These are phyloP conservation scores for Gymnothorax reevesii DNA, from an alignment of 2,797 vertebrate species.

Conservation along the genomic window DNA sequence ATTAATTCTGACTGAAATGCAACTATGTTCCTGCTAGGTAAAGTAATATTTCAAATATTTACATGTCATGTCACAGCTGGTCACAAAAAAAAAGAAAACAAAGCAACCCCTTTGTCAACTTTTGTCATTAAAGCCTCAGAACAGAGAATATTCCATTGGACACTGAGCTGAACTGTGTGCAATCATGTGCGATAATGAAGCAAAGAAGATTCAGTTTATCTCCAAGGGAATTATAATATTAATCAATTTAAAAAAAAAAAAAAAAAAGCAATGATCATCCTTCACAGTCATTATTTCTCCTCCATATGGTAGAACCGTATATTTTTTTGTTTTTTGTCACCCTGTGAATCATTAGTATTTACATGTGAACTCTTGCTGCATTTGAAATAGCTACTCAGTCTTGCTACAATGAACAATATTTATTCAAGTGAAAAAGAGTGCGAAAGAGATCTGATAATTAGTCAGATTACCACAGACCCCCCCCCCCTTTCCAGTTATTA, in stretches of 20 bases:
- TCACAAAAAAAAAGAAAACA: not conserved
- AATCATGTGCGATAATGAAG: not conserved
- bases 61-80: not conserved
- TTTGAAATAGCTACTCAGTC: not conserved
- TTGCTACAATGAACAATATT: not conserved
- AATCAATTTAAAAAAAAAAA: not conserved
- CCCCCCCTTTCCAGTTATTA: not conserved
- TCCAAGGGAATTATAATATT: constrained; percentile 2
- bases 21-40: not conserved
- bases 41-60: not conserved
- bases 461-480: not conserved
- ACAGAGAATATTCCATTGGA: not conserved
- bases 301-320: not conserved
- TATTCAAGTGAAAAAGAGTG: not conserved
- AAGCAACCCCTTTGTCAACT: not conserved
- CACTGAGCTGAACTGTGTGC: not conserved
- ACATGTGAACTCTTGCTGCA: not conserved
- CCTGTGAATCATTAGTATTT: not conserved
- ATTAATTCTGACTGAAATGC: not conserved
- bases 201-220: not conserved
- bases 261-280: not conserved
- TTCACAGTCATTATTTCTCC: not conserved
- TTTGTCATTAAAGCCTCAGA: not conserved
- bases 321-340: constrained; percentile 1
- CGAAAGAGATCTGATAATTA: not conserved